phyloP scores from a whole-genome alignment of 2,888 invertebrate genomes.

The Drosophila lutescens region DNA sequence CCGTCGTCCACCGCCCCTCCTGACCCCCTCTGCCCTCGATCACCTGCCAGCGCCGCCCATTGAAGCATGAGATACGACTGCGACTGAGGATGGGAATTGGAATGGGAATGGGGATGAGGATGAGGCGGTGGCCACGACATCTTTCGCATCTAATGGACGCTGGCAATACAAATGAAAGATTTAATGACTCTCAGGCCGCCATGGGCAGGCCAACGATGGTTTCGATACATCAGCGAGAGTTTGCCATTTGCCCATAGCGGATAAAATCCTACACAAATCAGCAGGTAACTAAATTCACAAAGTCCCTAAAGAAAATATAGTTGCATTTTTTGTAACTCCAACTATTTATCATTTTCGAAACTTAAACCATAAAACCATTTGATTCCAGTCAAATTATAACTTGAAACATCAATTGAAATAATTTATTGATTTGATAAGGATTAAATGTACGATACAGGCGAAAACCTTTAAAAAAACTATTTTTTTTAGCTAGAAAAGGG shows the following conservation, averaged over 20 bases:
- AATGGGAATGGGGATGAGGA: conserved; percentile 2
- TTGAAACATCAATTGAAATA: no score
- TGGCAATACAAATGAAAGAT: conserved; percentile 78
- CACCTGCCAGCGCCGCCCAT: conserved; percentile 67
- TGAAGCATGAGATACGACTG: conserved; percentile 63
- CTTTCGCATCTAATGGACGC: conserved; percentile 73
- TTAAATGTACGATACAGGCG: no score
- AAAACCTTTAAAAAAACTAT: no score
- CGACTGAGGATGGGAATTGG: not conserved
- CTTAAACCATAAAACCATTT: no score
- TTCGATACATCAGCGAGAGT: conserved; percentile 64
- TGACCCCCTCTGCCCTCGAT: conserved; percentile 17
- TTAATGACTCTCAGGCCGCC: conserved; percentile 70
- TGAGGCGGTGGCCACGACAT: conserved; percentile 27
- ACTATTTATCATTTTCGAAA: no score
- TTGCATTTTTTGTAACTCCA: no score
- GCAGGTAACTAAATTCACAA: not conserved
- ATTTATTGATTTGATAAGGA: no score
- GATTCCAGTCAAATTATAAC: no score
- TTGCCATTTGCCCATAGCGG: conserved; percentile 53
- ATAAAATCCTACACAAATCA: conserved; percentile 31
- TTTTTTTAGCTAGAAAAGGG: no score
- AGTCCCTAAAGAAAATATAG: no score
- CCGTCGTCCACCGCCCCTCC: conserved; percentile 44
- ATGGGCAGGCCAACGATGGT: conserved; percentile 34